These are phyloP conservation scores for Nanorana parkeri DNA, from an alignment of 2,113 vertebrate species.

Conservation along the genomic window DNA sequence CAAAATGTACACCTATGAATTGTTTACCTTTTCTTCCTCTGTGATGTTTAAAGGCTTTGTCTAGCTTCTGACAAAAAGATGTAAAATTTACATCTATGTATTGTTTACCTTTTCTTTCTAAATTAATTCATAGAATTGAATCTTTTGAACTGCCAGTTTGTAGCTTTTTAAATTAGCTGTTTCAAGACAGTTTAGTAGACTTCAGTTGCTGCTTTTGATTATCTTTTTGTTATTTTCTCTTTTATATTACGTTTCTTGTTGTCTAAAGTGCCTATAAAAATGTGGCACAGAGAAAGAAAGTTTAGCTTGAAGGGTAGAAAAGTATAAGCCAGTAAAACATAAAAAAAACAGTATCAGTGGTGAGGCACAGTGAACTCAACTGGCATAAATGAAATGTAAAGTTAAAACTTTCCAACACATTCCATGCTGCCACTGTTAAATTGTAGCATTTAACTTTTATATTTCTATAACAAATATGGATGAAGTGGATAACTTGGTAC, in stretches of 20 bases:
- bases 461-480: too few species aligned
- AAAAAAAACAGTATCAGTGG: slow-evolving; percentile 1
- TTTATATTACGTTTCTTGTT: slow-evolving; percentile 8
- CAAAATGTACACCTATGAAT: too few species aligned
- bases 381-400: slow-evolving; percentile 5
- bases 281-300: slow-evolving; percentile 12
- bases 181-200: slow-evolving; percentile 26
- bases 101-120: slow-evolving; percentile 8
- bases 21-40: too few species aligned
- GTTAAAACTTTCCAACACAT: background rate
- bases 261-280: slow-evolving; percentile 28
- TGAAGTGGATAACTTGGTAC: too few species aligned
- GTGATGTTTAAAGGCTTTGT: background rate
- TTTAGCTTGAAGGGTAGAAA: slow-evolving; percentile 26
- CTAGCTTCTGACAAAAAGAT: background rate
- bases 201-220: slow-evolving; percentile 30
- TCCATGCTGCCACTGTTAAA: too few species aligned
- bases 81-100: background rate
- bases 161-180: slow-evolving; percentile 4
- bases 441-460: too few species aligned
- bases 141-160: slow-evolving; percentile 6
- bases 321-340: slow-evolving; percentile 21
- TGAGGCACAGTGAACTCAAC: slow-evolving; percentile 5
- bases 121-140: slow-evolving; percentile 13
- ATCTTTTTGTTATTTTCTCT: slow-evolving; percentile 29